phyloP scores from a whole-genome alignment of 2,113 vertebrate genomes.

The Silurus meridionalis region DNA sequence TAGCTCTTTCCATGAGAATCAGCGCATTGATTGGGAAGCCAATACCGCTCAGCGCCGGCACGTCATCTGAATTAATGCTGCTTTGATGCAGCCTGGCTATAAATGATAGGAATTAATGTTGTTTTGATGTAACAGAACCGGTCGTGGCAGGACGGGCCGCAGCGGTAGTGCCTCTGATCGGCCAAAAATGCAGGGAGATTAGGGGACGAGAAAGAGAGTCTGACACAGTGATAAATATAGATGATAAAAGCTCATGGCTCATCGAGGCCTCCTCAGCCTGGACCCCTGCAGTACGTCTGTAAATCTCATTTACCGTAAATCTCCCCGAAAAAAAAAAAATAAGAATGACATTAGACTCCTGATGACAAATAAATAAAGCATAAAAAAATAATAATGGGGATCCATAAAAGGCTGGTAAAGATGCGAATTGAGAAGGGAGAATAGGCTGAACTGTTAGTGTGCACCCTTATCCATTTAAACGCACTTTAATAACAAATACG shows the following conservation, averaged over 20 bases:
- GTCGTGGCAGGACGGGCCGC: conserved; percentile 49
- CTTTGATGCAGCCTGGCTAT: conserved; percentile 55
- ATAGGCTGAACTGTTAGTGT: conserved; percentile 31
- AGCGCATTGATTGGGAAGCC: conserved; percentile 72
- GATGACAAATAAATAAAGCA: conserved; percentile 44
- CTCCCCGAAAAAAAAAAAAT: conserved; percentile 27
- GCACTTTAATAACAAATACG: conserved; percentile 43
- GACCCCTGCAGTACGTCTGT: conserved; percentile 29
- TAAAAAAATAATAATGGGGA: conserved; percentile 38
- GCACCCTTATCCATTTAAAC: conserved; percentile 45
- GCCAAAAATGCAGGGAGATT: conserved; percentile 19
- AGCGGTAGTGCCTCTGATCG: conserved; percentile 46
- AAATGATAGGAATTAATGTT: conserved; percentile 65
- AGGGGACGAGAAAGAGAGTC: conserved; percentile 62
- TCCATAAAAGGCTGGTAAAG: conserved; percentile 18
- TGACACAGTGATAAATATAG: conserved; percentile 77
- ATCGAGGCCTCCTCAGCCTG: conserved; percentile 24
- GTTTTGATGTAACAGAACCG: conserved; percentile 67
- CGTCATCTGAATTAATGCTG: conserved; percentile 47
- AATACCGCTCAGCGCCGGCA: conserved; percentile 58
- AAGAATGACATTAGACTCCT: conserved; percentile 42
- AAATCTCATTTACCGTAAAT: conserved; percentile 51
- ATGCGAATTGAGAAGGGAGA: conserved; percentile 18
- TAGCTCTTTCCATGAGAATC: conserved; percentile 61
- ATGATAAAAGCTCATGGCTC: conserved; percentile 63